phyloP scores from a whole-genome alignment of 2,888 invertebrate species.

The Yponomeuta malinellus region DNA sequence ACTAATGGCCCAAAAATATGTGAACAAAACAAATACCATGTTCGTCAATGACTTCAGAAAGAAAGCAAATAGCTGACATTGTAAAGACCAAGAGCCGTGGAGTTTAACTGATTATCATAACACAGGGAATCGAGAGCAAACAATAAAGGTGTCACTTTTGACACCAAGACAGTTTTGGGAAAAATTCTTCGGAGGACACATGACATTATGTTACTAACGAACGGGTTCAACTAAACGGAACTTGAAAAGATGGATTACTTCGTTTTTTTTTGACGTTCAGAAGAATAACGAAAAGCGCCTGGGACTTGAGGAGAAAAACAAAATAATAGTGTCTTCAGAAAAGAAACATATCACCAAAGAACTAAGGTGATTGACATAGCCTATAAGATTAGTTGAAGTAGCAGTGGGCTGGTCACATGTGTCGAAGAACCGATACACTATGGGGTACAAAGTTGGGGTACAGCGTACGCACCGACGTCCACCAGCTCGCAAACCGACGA shows the following conservation, averaged over 20 bases:
- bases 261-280: neutral
- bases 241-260: neutral
- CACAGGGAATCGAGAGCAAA: neutral
- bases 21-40: neutral
- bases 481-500: too few species aligned
- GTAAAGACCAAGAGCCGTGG: neutral
- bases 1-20: neutral
- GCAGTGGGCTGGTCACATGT: too few species aligned
- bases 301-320: too few species aligned
- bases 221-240: neutral
- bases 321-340: too few species aligned
- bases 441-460: too few species aligned
- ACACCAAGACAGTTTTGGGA: neutral
- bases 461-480: too few species aligned
- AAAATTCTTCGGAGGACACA: neutral
- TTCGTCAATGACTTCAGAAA: neutral
- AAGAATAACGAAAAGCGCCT: too few species aligned
- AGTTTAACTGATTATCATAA: conserved; percentile 1
- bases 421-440: too few species aligned
- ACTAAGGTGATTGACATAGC: too few species aligned
- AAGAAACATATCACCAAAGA: too few species aligned
- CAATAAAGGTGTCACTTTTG: neutral
- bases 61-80: conserved; percentile 1
- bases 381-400: too few species aligned
- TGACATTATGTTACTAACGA: neutral